phyloP scores from a whole-genome alignment of 23 tunicate genomes.

The Ciona savignyi region DNA sequence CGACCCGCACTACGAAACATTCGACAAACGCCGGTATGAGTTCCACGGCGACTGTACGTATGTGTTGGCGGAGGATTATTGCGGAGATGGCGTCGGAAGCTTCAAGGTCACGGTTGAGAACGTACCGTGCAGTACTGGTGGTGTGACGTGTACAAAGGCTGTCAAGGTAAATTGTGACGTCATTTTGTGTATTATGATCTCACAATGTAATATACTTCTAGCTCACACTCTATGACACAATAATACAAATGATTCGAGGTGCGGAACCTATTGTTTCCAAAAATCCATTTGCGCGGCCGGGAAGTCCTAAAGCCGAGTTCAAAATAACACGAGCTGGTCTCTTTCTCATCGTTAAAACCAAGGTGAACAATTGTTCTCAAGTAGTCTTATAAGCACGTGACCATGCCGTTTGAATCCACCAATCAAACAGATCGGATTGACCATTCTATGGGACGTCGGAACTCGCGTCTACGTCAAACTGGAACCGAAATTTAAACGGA shows the following conservation, averaged over 20 bases:
- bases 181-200: not conserved
- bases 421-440: slow-evolving; percentile 91
- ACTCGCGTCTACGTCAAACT: slow-evolving; percentile 91
- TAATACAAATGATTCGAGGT: slow-evolving; percentile 89
- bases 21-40: slow-evolving; percentile 64
- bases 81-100: slow-evolving; percentile 73
- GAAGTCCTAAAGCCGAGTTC: slow-evolving; percentile 82
- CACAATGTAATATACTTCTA: slow-evolving; percentile 2
- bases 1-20: slow-evolving; percentile 90
- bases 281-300: slow-evolving; percentile 66
- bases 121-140: slow-evolving; percentile 98
- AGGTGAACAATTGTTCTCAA: slow-evolving; percentile 17
- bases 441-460: slow-evolving; percentile 87
- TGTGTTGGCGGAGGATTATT: slow-evolving; percentile 80
- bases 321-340: slow-evolving; percentile 45
- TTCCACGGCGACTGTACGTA: slow-evolving; percentile 96
- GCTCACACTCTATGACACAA: slow-evolving; percentile 57
- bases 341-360: slow-evolving; percentile 60
- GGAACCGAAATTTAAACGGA: slow-evolving; percentile 52
- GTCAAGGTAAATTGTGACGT: slow-evolving; percentile 57
- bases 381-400: not conserved
- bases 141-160: slow-evolving; percentile 93
- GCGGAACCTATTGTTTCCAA: slow-evolving; percentile 57
- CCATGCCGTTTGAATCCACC: too few species aligned
- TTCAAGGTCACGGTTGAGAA: slow-evolving; percentile 88